Evolutionary conservation across 2,888 invertebrate species (phyloP).

Genomic region (Phaonia tiefii): DNA sequence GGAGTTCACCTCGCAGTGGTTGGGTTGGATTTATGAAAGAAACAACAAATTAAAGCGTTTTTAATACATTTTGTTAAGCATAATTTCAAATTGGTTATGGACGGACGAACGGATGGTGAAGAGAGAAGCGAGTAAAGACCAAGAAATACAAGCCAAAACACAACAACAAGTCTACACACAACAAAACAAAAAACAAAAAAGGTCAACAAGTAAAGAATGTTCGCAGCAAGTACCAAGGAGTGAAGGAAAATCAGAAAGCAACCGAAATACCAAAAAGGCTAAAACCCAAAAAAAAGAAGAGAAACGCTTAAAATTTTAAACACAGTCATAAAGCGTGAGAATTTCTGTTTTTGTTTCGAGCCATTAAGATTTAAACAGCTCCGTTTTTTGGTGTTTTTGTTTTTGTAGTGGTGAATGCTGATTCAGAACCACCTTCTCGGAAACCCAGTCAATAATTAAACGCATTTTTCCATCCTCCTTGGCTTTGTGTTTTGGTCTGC

Average conservation of each 20-base stretch:
- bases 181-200: constrained; percentile 53
- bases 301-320: constrained; percentile 29
- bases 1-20: neutral
- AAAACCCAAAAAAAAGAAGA: constrained; percentile 29
- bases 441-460: constrained; percentile 69
- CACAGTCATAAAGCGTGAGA: constrained; percentile 63
- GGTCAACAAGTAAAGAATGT: constrained; percentile 27
- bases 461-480: constrained; percentile 57
- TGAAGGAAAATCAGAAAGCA: neutral
- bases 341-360: constrained; percentile 47
- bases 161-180: constrained; percentile 55
- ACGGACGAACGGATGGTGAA: constrained; percentile 6
- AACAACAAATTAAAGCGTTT: constrained; percentile 49
- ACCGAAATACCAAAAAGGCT: neutral
- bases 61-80: constrained; percentile 61
- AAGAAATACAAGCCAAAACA: constrained; percentile 4
- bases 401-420: constrained; percentile 46
- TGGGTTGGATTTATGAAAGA: no score
- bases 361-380: constrained; percentile 26
- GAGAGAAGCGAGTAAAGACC: constrained; percentile 4
- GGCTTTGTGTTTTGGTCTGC: neutral
- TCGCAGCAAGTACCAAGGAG: neutral
- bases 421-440: constrained; percentile 65
- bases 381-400: neutral
- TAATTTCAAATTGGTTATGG: constrained; percentile 64